Evolutionary conservation across 2,888 invertebrate species (phyloP), one percentile per base, ranked within the genome.

Genomic region (Spicauda simplicius): DNA sequence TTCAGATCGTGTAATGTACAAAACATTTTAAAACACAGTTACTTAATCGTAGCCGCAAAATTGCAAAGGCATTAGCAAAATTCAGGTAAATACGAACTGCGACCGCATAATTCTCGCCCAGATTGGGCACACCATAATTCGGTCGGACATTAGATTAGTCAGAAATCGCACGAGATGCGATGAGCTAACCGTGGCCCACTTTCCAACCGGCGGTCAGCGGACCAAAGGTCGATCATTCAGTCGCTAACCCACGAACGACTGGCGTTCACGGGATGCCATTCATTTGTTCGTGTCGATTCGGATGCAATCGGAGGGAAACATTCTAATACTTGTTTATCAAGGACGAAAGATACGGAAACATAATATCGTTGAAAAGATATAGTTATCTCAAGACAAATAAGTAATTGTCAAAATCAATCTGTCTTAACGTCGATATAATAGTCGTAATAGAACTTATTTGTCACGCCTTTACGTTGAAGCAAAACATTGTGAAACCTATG

Each of bases 201-300:
- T 89, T 84, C 79, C 73, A 79, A 81, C 76, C 80, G 76, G 81
- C 83, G 85, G 82, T 82, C 81, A 81, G 69, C 76, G 70, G 75
- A 73, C 74, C 81, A 85, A 81, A 77, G 76, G 77, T 76, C 75
- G 68, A 67, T 80, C 83, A 77, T 77, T 80, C 79, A 80, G 81
- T 79, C 73, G 53, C 30, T 59, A 19, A 58, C n/a, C 25, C 33
- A 64, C 52, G 16, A 58, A 64, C 50, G 16, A 14, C 33, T 33
- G n/a, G 25, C 57, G 45, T 45, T 54, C 25, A 4, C 48, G 48
- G 16, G n/a, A 33, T 10, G 30, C 11, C 56, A 33, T 55, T 30
- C 33, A 30, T 16, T 48, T 48, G 14, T 48, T 5, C 7, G 16
- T 8, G 48, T 7, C 16, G 48, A 5, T 2, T 41, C 41, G 41